phyloP scores from a whole-genome alignment of 2,888 invertebrate genomes.

The Stenoptilia bipunctidactyla region DNA sequence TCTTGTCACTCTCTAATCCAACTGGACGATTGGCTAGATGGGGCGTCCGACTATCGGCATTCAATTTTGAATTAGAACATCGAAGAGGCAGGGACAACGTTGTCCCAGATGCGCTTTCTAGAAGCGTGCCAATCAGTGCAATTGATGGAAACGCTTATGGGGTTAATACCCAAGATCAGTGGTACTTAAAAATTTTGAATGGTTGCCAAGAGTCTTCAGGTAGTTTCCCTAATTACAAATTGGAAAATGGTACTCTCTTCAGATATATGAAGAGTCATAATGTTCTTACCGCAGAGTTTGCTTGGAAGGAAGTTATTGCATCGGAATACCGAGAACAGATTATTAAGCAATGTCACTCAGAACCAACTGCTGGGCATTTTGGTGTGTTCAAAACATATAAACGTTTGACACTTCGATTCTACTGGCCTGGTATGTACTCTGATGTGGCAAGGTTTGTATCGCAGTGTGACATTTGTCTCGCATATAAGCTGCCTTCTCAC shows the following conservation, averaged over 20 bases:
- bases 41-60: conserved; percentile 18
- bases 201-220: conserved; percentile 9
- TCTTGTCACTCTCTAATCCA: conserved; percentile 15
- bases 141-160: not conserved
- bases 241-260: conserved; percentile 14
- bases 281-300: conserved; percentile 13
- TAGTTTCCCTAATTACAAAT: conserved; percentile 11
- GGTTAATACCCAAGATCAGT: too few species aligned
- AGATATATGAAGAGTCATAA: conserved; percentile 10
- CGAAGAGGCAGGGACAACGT: conserved; percentile 17
- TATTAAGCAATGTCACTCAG: conserved; percentile 14
- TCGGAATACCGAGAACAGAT: conserved; percentile 4
- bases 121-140: conserved; percentile 8
- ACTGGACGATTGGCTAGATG: conserved; percentile 20
- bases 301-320: conserved; percentile 20
- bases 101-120: conserved; percentile 17
- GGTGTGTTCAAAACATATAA: conserved; percentile 20
- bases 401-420: conserved; percentile 12
- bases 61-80: conserved; percentile 18
- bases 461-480: conserved; percentile 10
- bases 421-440: conserved; percentile 14
- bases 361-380: conserved; percentile 15
- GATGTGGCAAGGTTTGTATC: conserved; percentile 13
- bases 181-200: too few species aligned
- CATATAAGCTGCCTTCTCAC: conserved; percentile 11